Conservation (phyloP, 2,888 invertebrate genomes). For the Euclidia mi region DNA sequence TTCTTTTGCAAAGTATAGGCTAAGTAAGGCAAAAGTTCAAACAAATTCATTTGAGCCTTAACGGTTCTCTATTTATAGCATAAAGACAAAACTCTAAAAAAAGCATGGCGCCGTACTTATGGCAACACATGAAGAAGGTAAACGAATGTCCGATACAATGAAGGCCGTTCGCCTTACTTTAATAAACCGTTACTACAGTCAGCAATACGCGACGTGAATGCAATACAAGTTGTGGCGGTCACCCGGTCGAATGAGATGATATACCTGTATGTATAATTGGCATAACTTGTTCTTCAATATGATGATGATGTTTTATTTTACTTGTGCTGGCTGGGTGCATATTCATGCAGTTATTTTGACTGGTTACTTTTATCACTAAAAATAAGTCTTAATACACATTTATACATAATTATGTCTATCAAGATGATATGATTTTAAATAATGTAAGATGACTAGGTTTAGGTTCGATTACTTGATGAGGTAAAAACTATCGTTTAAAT, state of each 20-base stretch:
- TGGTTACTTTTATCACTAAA: no score
- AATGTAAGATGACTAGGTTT: no score
- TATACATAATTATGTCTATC: no score
- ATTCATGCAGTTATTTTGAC: no score
- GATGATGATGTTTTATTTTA: neutral
- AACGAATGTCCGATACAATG: conserved; percentile 15
- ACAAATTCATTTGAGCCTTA: no score
- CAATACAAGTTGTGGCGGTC: conserved; percentile 2
- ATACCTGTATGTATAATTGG: neutral
- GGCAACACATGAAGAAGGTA: neutral
- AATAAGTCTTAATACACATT: no score
- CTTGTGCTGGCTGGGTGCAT: neutral
- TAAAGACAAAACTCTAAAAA: neutral
- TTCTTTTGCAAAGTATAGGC: no score
- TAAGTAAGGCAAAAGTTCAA: no score
- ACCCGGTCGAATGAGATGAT: conserved; percentile 4
- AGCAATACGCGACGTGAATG: conserved; percentile 1
- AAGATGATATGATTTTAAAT: no score
- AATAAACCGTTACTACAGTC: conserved; percentile 14
- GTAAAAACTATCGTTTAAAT: no score
- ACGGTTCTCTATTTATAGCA: no score
- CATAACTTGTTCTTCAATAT: conserved; percentile 2
- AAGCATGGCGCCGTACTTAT: neutral
- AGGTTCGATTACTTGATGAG: no score
- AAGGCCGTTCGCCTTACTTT: conserved; percentile 9